Evolutionary conservation across 2,113 vertebrate species (phyloP).

Genomic region (Gasterosteus nipponicus): DNA sequence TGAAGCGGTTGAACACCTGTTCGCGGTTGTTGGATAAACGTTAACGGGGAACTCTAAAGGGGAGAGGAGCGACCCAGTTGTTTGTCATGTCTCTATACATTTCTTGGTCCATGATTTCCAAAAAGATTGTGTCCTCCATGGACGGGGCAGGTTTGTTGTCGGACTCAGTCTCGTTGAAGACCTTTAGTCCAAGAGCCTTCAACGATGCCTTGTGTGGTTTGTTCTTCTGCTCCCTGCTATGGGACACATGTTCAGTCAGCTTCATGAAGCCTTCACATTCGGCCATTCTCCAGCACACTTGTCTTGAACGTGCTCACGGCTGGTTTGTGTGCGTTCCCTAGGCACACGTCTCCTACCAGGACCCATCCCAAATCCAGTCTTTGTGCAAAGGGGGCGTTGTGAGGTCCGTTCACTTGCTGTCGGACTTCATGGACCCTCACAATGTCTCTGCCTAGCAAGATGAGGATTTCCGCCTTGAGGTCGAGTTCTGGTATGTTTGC

Average conservation of each 20-base stretch:
- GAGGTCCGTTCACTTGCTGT: background rate
- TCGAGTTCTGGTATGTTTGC: background rate
- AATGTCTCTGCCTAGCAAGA: background rate
- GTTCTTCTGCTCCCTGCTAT: background rate
- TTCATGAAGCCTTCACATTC: background rate
- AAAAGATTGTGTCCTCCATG: background rate
- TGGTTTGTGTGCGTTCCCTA: too few species aligned
- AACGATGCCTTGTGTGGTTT: background rate
- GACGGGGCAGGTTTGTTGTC: background rate
- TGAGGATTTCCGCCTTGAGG: background rate
- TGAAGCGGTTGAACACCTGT: background rate
- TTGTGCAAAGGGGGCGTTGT: background rate
- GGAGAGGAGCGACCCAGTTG: background rate
- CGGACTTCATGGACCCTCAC: background rate
- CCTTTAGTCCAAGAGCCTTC: background rate
- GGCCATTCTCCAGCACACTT: too few species aligned
- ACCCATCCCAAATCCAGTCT: background rate
- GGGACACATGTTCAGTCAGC: background rate
- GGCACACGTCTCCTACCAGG: too few species aligned
- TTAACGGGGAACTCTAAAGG: background rate
- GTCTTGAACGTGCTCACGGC: too few species aligned
- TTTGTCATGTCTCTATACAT: background rate
- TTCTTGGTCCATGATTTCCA: slow-evolving; percentile 1
- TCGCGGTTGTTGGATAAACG: background rate
- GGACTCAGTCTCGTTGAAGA: background rate